phyloP scores from a whole-genome alignment of 2,113 vertebrate genomes.

The Mustelus asterias region DNA sequence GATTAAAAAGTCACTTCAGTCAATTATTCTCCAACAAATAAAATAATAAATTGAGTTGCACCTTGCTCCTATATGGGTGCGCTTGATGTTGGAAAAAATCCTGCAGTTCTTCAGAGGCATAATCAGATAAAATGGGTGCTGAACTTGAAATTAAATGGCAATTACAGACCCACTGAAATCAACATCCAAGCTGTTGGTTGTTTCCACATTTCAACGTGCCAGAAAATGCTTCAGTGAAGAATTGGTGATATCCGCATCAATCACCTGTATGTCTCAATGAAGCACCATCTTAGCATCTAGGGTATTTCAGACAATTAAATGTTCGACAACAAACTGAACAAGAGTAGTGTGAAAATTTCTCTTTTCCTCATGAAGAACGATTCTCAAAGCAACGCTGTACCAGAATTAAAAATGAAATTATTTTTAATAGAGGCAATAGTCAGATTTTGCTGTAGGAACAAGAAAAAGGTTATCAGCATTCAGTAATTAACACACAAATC shows the following conservation, averaged over 20 bases:
- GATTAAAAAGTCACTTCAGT: background rate
- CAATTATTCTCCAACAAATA: no score
- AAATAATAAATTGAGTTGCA: background rate
- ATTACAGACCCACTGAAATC: background rate
- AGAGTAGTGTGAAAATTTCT: background rate
- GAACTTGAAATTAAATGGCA: background rate
- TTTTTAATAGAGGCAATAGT: background rate
- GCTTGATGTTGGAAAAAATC: background rate
- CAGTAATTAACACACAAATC: background rate
- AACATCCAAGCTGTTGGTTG: background rate
- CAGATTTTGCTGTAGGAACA: background rate
- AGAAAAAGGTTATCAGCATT: background rate
- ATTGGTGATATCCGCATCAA: background rate
- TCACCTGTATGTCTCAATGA: background rate
- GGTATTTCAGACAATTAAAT: background rate
- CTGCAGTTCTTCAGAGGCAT: background rate
- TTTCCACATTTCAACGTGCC: background rate
- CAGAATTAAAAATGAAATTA: background rate
- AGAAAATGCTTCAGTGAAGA: background rate
- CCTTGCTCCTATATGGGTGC: background rate
- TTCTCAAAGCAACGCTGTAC: background rate
- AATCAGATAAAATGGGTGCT: background rate
- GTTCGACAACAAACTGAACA: background rate
- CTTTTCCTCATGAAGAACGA: background rate
- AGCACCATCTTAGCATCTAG: background rate